Conservation (phyloP, 2,888 invertebrate species). For the Portevinia maculata region DNA sequence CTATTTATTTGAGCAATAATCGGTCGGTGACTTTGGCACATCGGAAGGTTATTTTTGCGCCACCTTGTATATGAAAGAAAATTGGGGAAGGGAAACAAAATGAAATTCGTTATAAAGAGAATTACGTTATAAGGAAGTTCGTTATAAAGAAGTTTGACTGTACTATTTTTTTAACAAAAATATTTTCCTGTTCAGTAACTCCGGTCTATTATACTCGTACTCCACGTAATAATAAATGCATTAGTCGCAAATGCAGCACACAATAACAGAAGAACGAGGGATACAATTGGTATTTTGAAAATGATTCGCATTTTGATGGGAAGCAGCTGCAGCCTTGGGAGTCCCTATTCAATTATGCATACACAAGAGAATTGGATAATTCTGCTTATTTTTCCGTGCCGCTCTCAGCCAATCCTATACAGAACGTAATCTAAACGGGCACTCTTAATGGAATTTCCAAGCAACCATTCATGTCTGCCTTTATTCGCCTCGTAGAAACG, state of each 20-base stretch:
- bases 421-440: conserved; percentile 58
- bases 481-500: conserved; percentile 19
- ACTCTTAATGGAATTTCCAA: conserved; percentile 68
- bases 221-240: conserved; percentile 18
- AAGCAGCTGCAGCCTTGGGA: conserved; percentile 8
- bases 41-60: no score
- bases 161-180: background rate
- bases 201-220: background rate
- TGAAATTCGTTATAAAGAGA: no score
- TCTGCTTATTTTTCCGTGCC: background rate
- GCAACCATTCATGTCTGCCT: conserved; percentile 35
- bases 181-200: background rate
- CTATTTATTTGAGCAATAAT: no score
- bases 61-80: no score
- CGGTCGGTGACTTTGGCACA: no score
- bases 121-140: no score
- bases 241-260: conserved; percentile 46
- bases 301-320: background rate
- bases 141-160: no score
- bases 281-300: conserved; percentile 15
- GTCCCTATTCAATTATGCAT: conserved; percentile 57
- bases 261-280: conserved; percentile 3
- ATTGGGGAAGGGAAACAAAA: no score
- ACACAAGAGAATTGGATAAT: conserved; percentile 54
- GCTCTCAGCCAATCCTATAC: background rate